Evolutionary conservation across 2,888 invertebrate species (phyloP), one percentile per base, ranked within the genome.

Genomic region (Bombylius major): DNA sequence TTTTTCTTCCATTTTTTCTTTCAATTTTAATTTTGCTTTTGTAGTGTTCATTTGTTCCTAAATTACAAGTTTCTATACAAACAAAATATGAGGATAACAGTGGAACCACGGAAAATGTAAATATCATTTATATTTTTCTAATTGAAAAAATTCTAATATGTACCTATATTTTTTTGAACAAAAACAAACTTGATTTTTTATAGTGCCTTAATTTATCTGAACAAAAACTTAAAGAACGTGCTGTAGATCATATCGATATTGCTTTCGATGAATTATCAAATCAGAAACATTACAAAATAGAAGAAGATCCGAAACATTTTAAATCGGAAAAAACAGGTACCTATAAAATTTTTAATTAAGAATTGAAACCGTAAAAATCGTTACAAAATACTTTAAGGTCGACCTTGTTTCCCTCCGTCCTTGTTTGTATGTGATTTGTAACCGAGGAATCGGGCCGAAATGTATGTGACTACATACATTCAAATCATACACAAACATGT

Each of bases 51-150:
- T 92, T 93, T 67, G 78, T 93, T 65, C 92, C 92, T 63, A 87
- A 87, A 69, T 87, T 92, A 67, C 79, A 82, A 66, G 87, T 93
- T 67, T 82, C 84, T 53, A 93, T 95, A 61, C 86, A 89, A 75
- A 93, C 94, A 32, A 82, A 84, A 67, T 95, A 92, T 76, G 92
- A 93, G 76, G 82, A 94, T 70, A 91, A 94, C 70, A 86, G 84
- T 75, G 94, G 94, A 31, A 81, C 81, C 47, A 85, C 84, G 57
- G 90, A 93, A 68, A 94, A 94, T 79, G 93, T 93, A 79, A 83
- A 83, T 77, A 33, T 1, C 12, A 46, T 32, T 47, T 49, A 12
- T 50, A 36, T 57, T 23, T 23, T 23, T 23, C 23, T n/a, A n/a
- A n/a, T n/a, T n/a, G n/a, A n/a, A n/a, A n/a, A n/a, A n/a, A n/a